Conservation (phyloP, 2,113 vertebrate genomes). For the Mungos mungo region DNA sequence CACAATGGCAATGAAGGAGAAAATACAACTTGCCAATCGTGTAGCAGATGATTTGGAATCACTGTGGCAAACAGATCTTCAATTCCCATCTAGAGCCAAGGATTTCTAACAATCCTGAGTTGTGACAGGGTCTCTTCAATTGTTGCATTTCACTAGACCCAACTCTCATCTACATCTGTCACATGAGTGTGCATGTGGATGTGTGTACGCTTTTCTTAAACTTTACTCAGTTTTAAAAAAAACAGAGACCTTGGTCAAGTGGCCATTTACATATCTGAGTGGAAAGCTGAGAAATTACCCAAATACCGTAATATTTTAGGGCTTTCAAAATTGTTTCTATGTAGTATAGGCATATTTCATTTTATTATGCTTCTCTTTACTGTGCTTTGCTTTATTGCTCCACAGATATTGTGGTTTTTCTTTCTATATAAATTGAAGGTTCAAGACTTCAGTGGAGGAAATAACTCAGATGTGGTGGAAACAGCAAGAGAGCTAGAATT, state of each 20-base stretch:
- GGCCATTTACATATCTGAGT: neutral
- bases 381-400: neutral
- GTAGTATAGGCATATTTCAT: neutral
- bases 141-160: neutral
- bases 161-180: neutral
- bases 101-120: neutral
- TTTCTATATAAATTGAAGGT: neutral
- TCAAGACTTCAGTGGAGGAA: neutral
- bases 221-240: slow-evolving; percentile 19
- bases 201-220: neutral
- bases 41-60: neutral
- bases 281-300: neutral
- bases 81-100: neutral
- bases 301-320: neutral
- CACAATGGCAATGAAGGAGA: neutral
- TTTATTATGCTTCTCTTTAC: neutral
- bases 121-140: neutral
- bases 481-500: neutral
- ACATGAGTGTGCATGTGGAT: neutral
- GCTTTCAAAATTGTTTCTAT: neutral
- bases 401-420: neutral
- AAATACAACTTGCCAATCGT: neutral
- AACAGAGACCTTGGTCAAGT: neutral
- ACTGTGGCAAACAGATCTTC: neutral
- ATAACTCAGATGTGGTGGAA: neutral